Evolutionary conservation across 2,888 invertebrate genomes (phyloP), one percentile per base, ranked within the genome.

Genomic region (Tromatobia lineatoria): DNA sequence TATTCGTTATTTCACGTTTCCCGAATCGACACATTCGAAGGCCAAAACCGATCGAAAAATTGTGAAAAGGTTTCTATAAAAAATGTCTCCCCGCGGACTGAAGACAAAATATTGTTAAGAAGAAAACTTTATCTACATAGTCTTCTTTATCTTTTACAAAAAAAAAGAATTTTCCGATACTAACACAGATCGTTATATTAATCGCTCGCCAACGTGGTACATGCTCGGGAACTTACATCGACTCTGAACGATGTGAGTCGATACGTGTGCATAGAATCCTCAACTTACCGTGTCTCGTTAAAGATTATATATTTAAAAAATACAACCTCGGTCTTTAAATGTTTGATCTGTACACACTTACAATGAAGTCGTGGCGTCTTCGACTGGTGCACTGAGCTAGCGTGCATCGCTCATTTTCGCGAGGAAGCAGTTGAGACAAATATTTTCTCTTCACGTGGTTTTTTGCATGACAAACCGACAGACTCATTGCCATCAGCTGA

Each of bases 321-420:
- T 18, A 42, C 77, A 73, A 77, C 69, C 61, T 74, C 42, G 78
- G 78, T 81, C 47, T 81, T 81, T 76, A 64, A 81, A 81, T 81
- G 78, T 84, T 84, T 78, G 61, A 81, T 81, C 81, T 78, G 78
- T 74, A 81, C 47, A 84, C 84, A 75, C 61, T 80, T 78, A 75
- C 75, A 69, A 84, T 23, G 52, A 64, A 75, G 50, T 87, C 20
- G 64, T 64, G 38, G 64, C 38, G 42, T 64, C 42, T 64, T 64
- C 42, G 64, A 25, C 34, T 38, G 64, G 34, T 64, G 34, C 10
- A 38, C n/a, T 4, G 38, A 20, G n/a, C 20, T 8, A 38, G 2
- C 18, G 18, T 8, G 7, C 61, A 29, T 38, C 38, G 29, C 34
- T 34, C 18, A n/a, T 34, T 61, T 61, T 38, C 20, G 25, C 64